Base-by-base conservation (phyloP, 2,113 vertebrate genomes). In the Phylloscopus whistleri region DNA sequence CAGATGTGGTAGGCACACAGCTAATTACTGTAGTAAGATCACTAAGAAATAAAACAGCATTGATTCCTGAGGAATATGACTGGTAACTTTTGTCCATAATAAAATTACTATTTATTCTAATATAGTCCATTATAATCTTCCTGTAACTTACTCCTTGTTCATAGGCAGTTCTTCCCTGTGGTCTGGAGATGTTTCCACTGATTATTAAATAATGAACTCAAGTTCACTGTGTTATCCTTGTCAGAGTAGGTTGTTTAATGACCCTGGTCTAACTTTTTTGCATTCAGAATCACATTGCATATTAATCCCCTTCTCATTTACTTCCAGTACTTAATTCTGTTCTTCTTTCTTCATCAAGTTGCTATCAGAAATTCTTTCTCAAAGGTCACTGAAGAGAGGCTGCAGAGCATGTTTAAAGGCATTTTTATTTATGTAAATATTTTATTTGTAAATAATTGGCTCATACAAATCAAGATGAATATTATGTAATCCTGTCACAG, bases 381-480 rank as follows among this genome's bases (percentile, higher is more conserved):
- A 77, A 86, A 94, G n/a, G 79, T 94, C 67, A 86, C 58, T 88
- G 60, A 56, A 84, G 82, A 84, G 87, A 90, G 28, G 28, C 58
- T 85, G 31, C n/a, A 56, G 60, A 95, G 53, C 74, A 68, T 39
- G 24, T 63, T n/a, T 52, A 75, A 93, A 77, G 37, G 33, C 23
- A n/a, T 59, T 87, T 89, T 91, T 14, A 52, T 72, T 81, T 82
- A 28, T 68, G 35, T 74, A 72, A 90, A 69, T 91, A 49, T 62
- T 85, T 89, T 84, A 77, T 76, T 94, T 89, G 58, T 62, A 88
- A 94, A 78, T 84, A 87, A 51, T 89, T 87, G 44, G 27, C 49
- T 84, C 5, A 23, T 72, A 59, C 60, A 76, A 82, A 64, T 76
- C 68, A 41, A 64, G 62, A 75, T 56, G 0, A 82, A 60, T 91